Percentiles rank a stretch among this genome's conserved stretches.
phyloP scores from a whole-genome alignment of 2,797 vertebrate genomes.

The Vireo griseus region DNA sequence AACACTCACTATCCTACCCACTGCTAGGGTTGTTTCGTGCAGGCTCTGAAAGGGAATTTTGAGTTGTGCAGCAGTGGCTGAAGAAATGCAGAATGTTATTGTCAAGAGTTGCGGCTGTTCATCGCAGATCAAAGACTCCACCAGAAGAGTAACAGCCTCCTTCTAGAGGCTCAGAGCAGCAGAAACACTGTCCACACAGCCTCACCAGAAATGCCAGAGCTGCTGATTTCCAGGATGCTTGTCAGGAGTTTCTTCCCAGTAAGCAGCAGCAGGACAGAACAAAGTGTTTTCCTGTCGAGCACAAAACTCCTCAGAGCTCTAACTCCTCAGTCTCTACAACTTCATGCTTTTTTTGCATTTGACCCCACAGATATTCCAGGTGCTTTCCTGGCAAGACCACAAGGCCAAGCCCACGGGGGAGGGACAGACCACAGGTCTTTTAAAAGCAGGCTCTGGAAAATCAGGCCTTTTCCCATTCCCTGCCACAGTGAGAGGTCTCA shows the following conservation, averaged over 20 bases:
- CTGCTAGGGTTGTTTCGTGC: not conserved
- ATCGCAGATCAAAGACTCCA: not conserved
- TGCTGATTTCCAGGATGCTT: not conserved
- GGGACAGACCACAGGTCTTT: not conserved
- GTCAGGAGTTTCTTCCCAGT: not conserved
- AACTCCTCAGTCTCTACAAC: not conserved
- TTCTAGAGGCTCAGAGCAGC: not conserved
- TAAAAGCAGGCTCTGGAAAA: not conserved
- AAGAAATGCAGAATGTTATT: not conserved
- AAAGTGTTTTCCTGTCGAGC: not conserved
- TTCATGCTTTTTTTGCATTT: not conserved
- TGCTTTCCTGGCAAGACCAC: not conserved
- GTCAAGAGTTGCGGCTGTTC: not conserved
- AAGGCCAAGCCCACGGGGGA: not conserved
- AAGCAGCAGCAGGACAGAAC: not conserved
- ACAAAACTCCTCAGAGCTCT: not conserved
- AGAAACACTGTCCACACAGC: not conserved
- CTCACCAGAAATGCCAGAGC: not conserved
- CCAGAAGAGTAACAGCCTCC: not conserved
- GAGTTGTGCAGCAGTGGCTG: not conserved
- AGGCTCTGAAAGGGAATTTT: not conserved
- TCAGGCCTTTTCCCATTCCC: rapidly evolving
- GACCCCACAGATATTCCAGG: not conserved
- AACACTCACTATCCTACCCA: not conserved
- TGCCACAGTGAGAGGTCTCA: rapidly evolving